Evolutionary conservation across 2,113 vertebrate genomes (phyloP), one percentile per base, ranked within the genome.

Genomic region (Salminus brasiliensis): DNA sequence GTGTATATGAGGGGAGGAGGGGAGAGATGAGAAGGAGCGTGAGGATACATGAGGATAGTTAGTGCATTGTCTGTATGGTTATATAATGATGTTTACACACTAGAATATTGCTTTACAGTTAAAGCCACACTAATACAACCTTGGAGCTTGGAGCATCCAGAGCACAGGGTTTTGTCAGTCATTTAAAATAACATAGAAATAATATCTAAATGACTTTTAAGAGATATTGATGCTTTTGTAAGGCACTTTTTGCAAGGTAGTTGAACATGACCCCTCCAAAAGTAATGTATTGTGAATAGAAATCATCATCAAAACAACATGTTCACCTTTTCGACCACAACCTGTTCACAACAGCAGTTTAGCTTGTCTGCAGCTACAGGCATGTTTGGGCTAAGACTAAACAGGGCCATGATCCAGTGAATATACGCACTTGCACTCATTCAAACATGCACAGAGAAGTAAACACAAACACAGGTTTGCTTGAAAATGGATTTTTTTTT

Each of bases 281-380:
- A 5, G 52, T 53, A 53, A 53, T 53, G 52, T 21, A 21, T 21
- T 53, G 52, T 57, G 55, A 27, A 59, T 27, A 59, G 55, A 27
- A 59, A 27, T 25, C 15, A 23, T 36, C n/a, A n/a, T 13, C 65
- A 47, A n/a, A 41, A 79, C 27, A 18, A 36, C 21, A 60, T 23
- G 27, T 13, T 59, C 25, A n/a, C 55, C 52, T 25, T 11, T 21
- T 41, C 52, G 63, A 69, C 68, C 43, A 78, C 65, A 70, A 59
- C 59, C 43, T 53, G 59, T 60, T 59, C 49, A 79, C 16, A 70
- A 70, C 66, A 70, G 45, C 68, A 72, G 29, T 43, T 71, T 43
- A 29, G 21, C 25, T 32, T 60, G n/a, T 71, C 68, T 52, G 27
- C 49, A 47, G 27, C 45, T 53, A 27, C 43, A 59, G 55, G 27